These are phyloP conservation scores for Agelas oroides DNA, from an alignment of 37 sponge, comb jelly and placozoan species.

Conservation along the genomic window DNA sequence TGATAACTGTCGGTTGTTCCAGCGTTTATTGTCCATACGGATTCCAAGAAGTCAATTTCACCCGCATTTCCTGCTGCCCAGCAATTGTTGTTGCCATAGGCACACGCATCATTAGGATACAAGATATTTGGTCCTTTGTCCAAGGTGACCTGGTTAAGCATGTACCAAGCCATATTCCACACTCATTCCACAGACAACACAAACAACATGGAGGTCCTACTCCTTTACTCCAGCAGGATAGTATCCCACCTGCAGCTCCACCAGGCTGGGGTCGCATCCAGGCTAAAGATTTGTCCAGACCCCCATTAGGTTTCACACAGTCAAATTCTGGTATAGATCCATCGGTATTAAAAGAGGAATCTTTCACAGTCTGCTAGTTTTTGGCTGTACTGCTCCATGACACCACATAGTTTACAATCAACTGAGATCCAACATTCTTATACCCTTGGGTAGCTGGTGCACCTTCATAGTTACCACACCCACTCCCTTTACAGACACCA, in stretches of 20 bases:
- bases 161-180: too few species aligned
- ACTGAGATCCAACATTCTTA: conserved; percentile 32
- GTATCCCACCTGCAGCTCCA: conserved; percentile 49
- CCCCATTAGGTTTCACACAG: conserved; percentile 30
- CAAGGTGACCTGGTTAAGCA: too few species aligned
- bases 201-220: too few species aligned
- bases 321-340: conserved; percentile 46
- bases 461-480: conserved; percentile 23
- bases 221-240: conserved; percentile 47
- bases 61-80: conserved; percentile 38
- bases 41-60: conserved; percentile 61
- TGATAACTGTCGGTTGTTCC: conserved; percentile 48
- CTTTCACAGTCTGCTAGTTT: conserved; percentile 13
- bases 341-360: conserved; percentile 62
- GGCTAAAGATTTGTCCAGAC: conserved; percentile 6
- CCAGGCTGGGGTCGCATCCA: conserved; percentile 62
- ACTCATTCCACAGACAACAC: too few species aligned
- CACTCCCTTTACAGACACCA: conserved; percentile 32
- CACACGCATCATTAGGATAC: conserved; percentile 29
- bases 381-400: conserved; percentile 13
- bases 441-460: conserved; percentile 10
- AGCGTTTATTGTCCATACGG: conserved; percentile 47
- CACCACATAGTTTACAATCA: conserved; percentile 48
- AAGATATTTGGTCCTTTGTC: conserved; percentile 38
- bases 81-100: conserved; percentile 35